Percentiles rank a stretch among this genome's conserved stretches.
Conservation (phyloP, 2,797 vertebrate genomes). For the Holocentrus rufus region DNA sequence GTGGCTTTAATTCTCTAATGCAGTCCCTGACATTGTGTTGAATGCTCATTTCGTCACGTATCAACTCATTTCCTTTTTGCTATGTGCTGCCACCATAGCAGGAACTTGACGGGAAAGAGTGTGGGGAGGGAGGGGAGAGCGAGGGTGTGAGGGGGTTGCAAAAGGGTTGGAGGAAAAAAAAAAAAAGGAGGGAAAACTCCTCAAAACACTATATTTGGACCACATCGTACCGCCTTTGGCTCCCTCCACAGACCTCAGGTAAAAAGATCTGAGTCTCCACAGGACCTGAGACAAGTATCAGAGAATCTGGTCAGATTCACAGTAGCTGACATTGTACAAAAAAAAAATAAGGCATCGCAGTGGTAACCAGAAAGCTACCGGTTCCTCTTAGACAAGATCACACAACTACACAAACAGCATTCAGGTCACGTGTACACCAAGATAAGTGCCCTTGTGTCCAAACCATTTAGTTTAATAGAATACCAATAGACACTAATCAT, state of each 20-base stretch:
- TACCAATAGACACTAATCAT: slow-evolving; percentile 44
- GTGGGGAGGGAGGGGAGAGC: not conserved
- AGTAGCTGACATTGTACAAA: slow-evolving; percentile 39
- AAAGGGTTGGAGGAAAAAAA: not conserved
- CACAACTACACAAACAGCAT: slow-evolving; percentile 39
- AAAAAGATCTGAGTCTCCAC: slow-evolving; percentile 53
- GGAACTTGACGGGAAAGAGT: slow-evolving; percentile 38
- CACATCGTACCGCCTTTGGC: slow-evolving; percentile 55
- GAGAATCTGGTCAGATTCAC: slow-evolving; percentile 45
- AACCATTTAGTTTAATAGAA: slow-evolving; percentile 28
- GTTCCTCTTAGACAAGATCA: slow-evolving; percentile 34
- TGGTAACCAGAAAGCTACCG: slow-evolving; percentile 16
- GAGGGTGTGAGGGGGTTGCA: not conserved
- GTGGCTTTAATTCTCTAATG: slow-evolving; percentile 30
- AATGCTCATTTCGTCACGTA: slow-evolving; percentile 27
- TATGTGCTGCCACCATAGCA: slow-evolving; percentile 23
- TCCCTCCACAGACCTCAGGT: slow-evolving; percentile 53
- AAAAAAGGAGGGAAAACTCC: slow-evolving; percentile 12
- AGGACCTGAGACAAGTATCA: slow-evolving; percentile 55
- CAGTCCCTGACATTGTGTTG: slow-evolving; percentile 22
- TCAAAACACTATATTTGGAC: slow-evolving; percentile 69
- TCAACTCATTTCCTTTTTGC: slow-evolving; percentile 42
- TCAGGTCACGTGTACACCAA: slow-evolving; percentile 1
- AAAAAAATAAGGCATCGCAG: slow-evolving; percentile 9
- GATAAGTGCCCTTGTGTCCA: slow-evolving; percentile 42